Base-by-base conservation (phyloP, 2,888 invertebrate species). In the Philonicus albiceps region DNA sequence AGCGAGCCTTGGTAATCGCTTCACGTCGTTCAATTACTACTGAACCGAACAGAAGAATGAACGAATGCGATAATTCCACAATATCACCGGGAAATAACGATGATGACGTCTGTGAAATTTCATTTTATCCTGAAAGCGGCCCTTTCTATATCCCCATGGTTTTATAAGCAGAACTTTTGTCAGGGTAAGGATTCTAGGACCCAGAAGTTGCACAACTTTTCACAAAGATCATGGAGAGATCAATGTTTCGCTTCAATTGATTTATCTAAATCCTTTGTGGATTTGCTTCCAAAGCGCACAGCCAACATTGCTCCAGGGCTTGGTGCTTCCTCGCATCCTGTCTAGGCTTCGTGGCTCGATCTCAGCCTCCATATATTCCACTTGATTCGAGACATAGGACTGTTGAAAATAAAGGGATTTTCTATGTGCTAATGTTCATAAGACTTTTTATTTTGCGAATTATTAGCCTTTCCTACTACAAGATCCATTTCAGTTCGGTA, bases 21-120 rank as follows among this genome's bases (percentile, higher is more conserved):
- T 37, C 76, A 76, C 76, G 40, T 76, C 76, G 40, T 76, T 76
- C 76, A 76, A 76, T 76, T 76, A 76, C 76, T 6, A 76, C 3
- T 40, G 37, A 40, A 34, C 40, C 40, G 76, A 40, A 22, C 1
- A 37, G 11, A 40, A 40, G 34, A 31, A 37, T 19, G 76, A 8
- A 76, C 76, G 34, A 76, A 76, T 76, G 76, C 40, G 76, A 40
- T 76, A 76, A 37, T 34, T 75, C 37, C 7, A 16, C 34, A 11
- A 34, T 34, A 75, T 75, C 75, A 75, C 37, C n/a, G 8, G 34
- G 64, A 76, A 40, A 40, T 76, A 76, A 40, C 76, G 76, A 40
- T 40, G 40, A 76, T 22, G 40, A 76, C 40, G 40, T 76, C 76
- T 76, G 22, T 76, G 76, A 76, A 76, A 76, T 76, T 76, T 76